Evolutionary conservation across 2,113 vertebrate species (phyloP).

Genomic region (Formicarius rufipectus): DNA sequence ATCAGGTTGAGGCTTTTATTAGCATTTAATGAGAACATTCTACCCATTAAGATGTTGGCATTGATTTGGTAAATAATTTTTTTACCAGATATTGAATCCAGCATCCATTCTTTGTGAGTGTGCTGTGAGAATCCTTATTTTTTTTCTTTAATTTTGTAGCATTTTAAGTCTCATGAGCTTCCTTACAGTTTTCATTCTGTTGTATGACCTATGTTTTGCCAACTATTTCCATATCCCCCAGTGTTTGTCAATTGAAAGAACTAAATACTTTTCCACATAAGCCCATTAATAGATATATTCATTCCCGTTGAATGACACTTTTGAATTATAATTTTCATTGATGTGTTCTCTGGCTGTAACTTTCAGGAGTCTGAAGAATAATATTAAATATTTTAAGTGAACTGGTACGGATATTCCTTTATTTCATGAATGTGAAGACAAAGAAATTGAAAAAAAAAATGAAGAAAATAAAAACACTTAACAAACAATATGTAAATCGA

Average conservation of each 20-base stretch:
- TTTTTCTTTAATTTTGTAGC: not conserved
- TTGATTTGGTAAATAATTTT: conserved; percentile 55
- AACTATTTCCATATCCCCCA: not conserved
- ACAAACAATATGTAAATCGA: not conserved
- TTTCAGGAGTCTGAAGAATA: not conserved
- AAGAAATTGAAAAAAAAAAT: not conserved
- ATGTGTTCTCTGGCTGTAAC: not conserved
- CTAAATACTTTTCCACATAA: not conserved
- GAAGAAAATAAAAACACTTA: not conserved
- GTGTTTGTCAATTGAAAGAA: not conserved
- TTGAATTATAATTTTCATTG: not conserved
- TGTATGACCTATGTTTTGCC: not conserved
- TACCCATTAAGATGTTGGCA: conserved; percentile 35
- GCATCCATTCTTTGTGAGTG: not conserved
- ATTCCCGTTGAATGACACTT: not conserved
- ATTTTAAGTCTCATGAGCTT: not conserved
- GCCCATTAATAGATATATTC: not conserved
- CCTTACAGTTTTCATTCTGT: not conserved
- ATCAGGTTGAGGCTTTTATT: conserved; percentile 32
- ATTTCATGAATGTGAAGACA: not conserved
- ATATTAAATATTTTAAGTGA: not conserved
- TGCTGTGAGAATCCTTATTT: not conserved
- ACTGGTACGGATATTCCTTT: rapidly evolving
- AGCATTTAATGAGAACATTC: conserved; percentile 62
- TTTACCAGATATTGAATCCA: not conserved